A percentile compares a stretch with the other conserved stretches of the same genome.
These are phyloP conservation scores for Julus scanicus DNA, from an alignment of 2,888 invertebrate genomes.

Conservation along the genomic window DNA sequence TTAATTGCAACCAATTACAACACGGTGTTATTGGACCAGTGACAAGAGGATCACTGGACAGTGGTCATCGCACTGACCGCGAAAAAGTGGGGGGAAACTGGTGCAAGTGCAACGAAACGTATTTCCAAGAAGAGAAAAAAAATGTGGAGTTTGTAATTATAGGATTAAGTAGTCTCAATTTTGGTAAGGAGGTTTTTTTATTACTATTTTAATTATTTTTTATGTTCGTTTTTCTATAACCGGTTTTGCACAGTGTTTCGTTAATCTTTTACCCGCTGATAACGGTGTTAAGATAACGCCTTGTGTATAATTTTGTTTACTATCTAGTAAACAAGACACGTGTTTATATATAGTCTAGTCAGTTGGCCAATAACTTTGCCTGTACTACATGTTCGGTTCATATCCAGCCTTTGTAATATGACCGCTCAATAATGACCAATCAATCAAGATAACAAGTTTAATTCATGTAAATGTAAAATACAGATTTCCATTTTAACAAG, in stretches of 20 bases:
- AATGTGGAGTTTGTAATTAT: not conserved
- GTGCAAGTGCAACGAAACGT: not conserved
- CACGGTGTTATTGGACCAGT: not conserved
- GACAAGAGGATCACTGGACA: not conserved
- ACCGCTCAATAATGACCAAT: no score
- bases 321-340: no score
- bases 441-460: no score
- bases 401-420: no score
- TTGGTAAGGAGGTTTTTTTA: not conserved
- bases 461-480: no score
- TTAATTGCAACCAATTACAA: not conserved
- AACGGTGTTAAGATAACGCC: no score
- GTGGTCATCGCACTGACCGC: constrained; percentile 14
- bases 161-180: not conserved
- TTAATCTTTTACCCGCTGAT: not conserved
- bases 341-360: no score
- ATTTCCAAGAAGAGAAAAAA: not conserved
- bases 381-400: no score
- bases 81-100: not conserved
- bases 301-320: no score
- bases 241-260: not conserved
- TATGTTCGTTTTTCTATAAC: not conserved
- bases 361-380: no score
- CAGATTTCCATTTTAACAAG: no score
- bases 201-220: no score